Evolutionary conservation across 2,797 vertebrate genomes (phyloP).

Genomic region (Tamandua tetradactyla): DNA sequence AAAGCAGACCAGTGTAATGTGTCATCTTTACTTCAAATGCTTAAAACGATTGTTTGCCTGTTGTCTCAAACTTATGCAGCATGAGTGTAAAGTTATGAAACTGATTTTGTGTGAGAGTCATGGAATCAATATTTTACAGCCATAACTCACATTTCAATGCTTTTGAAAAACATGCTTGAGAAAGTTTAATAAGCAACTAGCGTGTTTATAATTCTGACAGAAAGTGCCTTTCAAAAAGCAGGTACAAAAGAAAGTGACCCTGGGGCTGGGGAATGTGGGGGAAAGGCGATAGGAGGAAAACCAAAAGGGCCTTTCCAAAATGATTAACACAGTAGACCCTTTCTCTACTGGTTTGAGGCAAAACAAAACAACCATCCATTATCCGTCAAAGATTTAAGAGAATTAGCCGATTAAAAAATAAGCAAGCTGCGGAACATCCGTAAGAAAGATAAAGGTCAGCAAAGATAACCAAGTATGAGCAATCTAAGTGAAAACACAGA

Average conservation of each 20-base stretch:
- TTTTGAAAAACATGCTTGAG: not conserved
- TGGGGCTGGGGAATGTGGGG: too few species aligned
- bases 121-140: not conserved
- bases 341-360: not conserved
- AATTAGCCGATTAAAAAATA: conserved; percentile 27
- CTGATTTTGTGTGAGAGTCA: not conserved
- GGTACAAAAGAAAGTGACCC: not conserved
- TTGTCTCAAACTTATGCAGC: not conserved
- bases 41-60: not conserved
- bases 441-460: not conserved
- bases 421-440: not conserved
- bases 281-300: not conserved
- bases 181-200: not conserved
- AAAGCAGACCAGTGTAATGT: not conserved
- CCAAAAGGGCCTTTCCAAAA: not conserved
- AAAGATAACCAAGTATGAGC: not conserved
- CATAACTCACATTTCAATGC: not conserved
- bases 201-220: not conserved
- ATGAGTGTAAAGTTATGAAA: not conserved
- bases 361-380: conserved; percentile 37
- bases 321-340: not conserved
- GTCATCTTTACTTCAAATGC: not conserved
- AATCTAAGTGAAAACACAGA: not conserved
- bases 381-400: conserved; percentile 32
- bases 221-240: not conserved